Base-by-base conservation (phyloP, 2,113 vertebrate genomes). In the Leptocoma aspasia region DNA sequence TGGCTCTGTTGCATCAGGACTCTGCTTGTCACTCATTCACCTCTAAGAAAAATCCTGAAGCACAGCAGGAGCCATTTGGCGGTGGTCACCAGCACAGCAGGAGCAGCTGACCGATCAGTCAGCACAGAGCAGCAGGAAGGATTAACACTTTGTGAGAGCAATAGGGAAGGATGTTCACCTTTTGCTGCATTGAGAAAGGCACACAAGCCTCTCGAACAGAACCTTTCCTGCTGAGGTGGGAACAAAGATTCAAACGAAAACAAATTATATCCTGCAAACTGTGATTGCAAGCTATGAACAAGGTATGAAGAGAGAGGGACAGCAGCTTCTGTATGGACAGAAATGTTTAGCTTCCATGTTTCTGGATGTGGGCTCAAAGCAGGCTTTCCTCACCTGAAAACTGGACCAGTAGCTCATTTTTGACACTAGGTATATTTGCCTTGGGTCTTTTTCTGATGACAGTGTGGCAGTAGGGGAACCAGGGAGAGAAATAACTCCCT, bases 51-150 rank as follows among this genome's bases (percentile, higher is more conserved):
- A 84, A 65, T 24, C 49, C 50, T 49, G 63, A 64, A 86, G 53
- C 52, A 54, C 56, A 68, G 47, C 42, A 75, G 66, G 39, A 88
- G 24, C 0, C 0, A 61, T 0, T 42, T 24, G 56, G 42, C 85
- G 80, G 79, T 66, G 45, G 14, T 33, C 79, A 82, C 37, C 21
- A 61, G 76, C 28, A 37, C 59, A 61, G 68, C 3, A 4, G 52
- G 17, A 81, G 41, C 17, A 66, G 65, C 75, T 79, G 61, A 75
- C 28, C 56, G 42, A 53, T 69, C 33, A n/a, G 64, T 73, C 72
- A 90, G 81, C 76, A 72, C 63, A 83, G 64, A 84, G 52, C 2
- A 0, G 8, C 8, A 75, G 27, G 52, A 76, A 79, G 70, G 52
- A 92, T 21, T 81, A 70, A 53, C 78, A 81, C 24, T 80, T 68